Evolutionary conservation across 2,888 invertebrate genomes (phyloP), one percentile per base, ranked within the genome.

Genomic region (Tenthredo notha): DNA sequence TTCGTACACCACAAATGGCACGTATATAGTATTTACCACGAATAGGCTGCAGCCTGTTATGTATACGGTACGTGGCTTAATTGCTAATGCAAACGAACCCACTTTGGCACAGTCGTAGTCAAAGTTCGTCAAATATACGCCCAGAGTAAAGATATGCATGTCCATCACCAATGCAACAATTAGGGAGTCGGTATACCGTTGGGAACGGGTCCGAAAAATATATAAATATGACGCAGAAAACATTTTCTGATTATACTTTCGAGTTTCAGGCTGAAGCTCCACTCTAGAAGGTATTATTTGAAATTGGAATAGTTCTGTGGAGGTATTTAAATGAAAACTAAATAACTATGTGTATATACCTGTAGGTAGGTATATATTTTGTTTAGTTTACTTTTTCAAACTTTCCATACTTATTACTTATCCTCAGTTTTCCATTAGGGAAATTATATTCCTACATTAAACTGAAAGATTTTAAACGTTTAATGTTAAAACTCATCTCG

Each of bases 21-120:
- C 75, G 50, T 75, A 50, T 75, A 75, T 29, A 75, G 50, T 75
- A 75, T 77, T 77, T 54, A 33, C 77, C 77, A 21, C 10, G 43
- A 43, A 43, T 47, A 54, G 25, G 29, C 54, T 50, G 77, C 77
- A 77, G 77, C 33, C 33, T 47, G 77, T 33, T 54, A 77, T 54
- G 21, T 21, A 54, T 37, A 54, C 29, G 29, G 18, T 25, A 77
- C 77, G 50, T 77, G 54, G 77, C 29, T 77, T 77, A 77, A 77
- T 77, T 77, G 77, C 47, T 77, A 77, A 77, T 54, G 77, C 77
- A 77, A 77, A 77, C 77, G 47, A 54, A 54, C 43, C 74, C 43
- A 74, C 74, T 43, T 74, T 43, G 43, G 74, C 40, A 74, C 2
- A 40, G 43, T 12, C 54, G 54, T 50, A 18, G 29, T 18, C n/a